Conservation (phyloP, 2,113 vertebrate genomes). For the Brachyistius frenatus region DNA sequence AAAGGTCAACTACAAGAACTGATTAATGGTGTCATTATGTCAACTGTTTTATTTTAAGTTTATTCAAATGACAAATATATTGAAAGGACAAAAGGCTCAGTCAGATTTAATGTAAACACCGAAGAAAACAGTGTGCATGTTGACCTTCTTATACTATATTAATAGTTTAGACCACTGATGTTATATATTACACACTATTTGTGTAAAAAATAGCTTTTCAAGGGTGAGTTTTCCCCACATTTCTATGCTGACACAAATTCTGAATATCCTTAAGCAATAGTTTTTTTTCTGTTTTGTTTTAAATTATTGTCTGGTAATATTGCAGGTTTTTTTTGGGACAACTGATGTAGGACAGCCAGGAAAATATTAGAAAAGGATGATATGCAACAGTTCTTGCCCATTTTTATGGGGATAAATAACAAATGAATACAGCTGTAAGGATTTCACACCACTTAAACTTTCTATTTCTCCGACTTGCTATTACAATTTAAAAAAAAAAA, state of each 20-base stretch:
- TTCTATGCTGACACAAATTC: no score
- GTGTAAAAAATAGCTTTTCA: no score
- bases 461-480: background rate
- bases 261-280: no score
- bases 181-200: no score
- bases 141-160: background rate
- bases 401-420: background rate
- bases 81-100: constrained; percentile 3
- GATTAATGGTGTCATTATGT: background rate
- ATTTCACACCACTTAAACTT: background rate
- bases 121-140: background rate
- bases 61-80: constrained; percentile 29
- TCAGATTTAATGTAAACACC: background rate
- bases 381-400: background rate
- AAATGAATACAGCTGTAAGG: constrained; percentile 10
- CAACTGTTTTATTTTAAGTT: background rate
- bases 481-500: background rate
- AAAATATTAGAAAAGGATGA: background rate
- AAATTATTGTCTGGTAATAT: background rate
- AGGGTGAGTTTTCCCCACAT: no score
- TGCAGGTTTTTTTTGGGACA: background rate
- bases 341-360: background rate
- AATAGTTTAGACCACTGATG: no score
- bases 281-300: background rate
- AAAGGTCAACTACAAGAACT: constrained; percentile 24